phyloP scores from a whole-genome alignment of 2,797 vertebrate species.

The Mico argentatus region DNA sequence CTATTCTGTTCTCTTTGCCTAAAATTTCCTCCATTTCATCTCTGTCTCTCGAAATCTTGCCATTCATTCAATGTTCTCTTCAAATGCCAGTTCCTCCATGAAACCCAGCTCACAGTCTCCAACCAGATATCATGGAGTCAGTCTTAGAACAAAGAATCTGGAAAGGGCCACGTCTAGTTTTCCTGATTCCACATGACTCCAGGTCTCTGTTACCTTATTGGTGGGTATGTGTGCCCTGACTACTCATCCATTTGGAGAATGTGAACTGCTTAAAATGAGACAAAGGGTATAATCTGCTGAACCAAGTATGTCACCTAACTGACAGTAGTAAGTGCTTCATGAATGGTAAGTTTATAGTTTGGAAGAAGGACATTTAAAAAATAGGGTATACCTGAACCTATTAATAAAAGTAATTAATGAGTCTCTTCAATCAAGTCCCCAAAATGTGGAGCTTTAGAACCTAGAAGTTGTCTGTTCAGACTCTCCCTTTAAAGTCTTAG shows the following conservation, averaged over 20 bases:
- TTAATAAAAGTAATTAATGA: background rate
- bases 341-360: background rate
- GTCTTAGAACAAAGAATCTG: background rate
- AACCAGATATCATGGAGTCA: background rate
- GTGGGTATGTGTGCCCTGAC: background rate
- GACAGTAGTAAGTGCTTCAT: background rate
- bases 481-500: background rate
- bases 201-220: background rate
- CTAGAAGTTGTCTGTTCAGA: background rate
- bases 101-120: background rate
- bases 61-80: background rate
- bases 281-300: background rate
- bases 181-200: background rate
- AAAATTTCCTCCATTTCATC: background rate
- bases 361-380: constrained; percentile 8
- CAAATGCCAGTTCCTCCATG: background rate
- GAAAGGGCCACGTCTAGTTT: background rate
- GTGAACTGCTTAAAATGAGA: background rate
- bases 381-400: background rate
- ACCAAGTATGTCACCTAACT: background rate
- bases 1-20: constrained; percentile 7
- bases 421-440: constrained; percentile 1
- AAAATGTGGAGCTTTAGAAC: background rate
- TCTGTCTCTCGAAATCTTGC: background rate
- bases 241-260: background rate